phyloP scores from a whole-genome alignment of 2,888 invertebrate species.

The Tetrapedia diversipes region DNA sequence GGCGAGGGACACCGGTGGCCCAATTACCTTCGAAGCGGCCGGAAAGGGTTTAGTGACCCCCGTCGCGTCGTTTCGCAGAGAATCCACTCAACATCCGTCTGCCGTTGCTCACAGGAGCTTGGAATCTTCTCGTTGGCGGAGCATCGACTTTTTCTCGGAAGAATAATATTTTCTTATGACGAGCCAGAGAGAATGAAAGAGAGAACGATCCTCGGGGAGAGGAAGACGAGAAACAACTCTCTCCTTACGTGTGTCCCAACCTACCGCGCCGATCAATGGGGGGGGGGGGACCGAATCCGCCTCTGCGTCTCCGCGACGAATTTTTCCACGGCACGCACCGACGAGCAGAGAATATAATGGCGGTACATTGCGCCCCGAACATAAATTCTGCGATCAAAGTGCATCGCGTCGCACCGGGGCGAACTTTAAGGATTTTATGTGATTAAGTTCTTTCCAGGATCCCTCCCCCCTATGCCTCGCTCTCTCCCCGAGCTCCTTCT shows the following conservation, averaged over 20 bases:
- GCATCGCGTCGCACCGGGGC: conserved; percentile 67
- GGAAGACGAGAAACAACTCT: conserved; percentile 53
- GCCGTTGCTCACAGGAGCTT: conserved; percentile 14
- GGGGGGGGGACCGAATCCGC: conserved; percentile 61
- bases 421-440: conserved; percentile 77
- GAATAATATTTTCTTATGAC: conserved; percentile 72
- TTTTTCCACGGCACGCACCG: conserved; percentile 73
- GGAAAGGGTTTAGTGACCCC: conserved; percentile 40
- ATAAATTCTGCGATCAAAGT: conserved; percentile 75
- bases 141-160: conserved; percentile 62
- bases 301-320: conserved; percentile 68
- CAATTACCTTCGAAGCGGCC: conserved; percentile 7
- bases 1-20: neutral
- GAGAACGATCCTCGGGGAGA: too few relatives aligned
- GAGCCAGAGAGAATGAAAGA: conserved; percentile 5
- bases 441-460: conserved; percentile 73
- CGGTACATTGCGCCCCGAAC: conserved; percentile 71
- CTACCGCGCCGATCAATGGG: conserved; percentile 65
- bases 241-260: conserved; percentile 53
- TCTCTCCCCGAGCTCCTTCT: conserved; percentile 19
- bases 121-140: conserved; percentile 44
- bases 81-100: conserved; percentile 28
- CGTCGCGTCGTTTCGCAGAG: conserved; percentile 27
- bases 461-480: conserved; percentile 36
- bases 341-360: conserved; percentile 74